Evolutionary conservation across 2,113 vertebrate genomes (phyloP).

Genomic region (Paedocypris sp.): DNA sequence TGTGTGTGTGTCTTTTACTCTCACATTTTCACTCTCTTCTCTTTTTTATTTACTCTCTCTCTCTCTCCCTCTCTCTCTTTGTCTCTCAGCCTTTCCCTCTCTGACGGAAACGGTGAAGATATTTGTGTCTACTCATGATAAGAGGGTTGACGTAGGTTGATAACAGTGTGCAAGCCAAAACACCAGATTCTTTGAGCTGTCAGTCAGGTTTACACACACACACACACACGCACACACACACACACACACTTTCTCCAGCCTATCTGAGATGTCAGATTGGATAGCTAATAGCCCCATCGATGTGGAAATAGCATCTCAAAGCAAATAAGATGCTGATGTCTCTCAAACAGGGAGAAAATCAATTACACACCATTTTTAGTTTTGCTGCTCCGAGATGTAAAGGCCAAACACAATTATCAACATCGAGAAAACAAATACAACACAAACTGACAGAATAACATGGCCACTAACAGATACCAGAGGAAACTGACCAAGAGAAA

Average conservation of each 20-base stretch:
- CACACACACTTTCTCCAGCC: not conserved
- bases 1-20: too few species aligned
- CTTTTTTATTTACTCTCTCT: too few species aligned
- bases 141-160: slow-evolving; percentile 17
- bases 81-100: too few species aligned
- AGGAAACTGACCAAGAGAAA: slow-evolving; percentile 31
- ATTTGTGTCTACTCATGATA: not conserved
- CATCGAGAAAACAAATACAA: slow-evolving; percentile 33
- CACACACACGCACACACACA: not conserved
- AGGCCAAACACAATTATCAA: slow-evolving; percentile 41
- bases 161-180: slow-evolving; percentile 17
- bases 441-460: slow-evolving; percentile 32
- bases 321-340: slow-evolving; percentile 37
- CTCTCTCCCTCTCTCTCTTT: too few species aligned
- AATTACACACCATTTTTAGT: slow-evolving; percentile 30
- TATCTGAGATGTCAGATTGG: slow-evolving; percentile 14
- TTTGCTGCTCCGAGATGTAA: slow-evolving; percentile 32
- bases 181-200: slow-evolving; percentile 16
- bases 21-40: too few species aligned
- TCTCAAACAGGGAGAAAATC: slow-evolving; percentile 33
- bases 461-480: slow-evolving; percentile 29
- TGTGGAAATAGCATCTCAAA: slow-evolving; percentile 26
- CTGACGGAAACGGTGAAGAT: not conserved
- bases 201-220: slow-evolving; percentile 16
- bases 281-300: slow-evolving; percentile 31